Base-by-base conservation (phyloP, 2,888 invertebrate genomes). In the Bombylius discolor region DNA sequence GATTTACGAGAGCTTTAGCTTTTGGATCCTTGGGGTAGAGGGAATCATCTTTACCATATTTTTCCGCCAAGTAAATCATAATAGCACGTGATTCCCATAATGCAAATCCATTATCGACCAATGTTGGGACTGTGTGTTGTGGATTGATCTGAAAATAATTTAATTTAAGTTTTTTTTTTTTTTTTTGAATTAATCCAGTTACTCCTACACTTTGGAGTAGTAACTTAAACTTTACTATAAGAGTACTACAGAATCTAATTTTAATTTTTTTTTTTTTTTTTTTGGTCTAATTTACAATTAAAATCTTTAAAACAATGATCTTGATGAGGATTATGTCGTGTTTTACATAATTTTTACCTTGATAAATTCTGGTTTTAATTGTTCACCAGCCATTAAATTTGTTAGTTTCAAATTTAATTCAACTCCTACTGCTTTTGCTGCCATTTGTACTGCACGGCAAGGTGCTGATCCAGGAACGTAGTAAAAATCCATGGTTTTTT, bases 51-150 rank as follows among this genome's bases (percentile, higher is more conserved):
- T 87, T 87, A 56, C 83, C 88, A 69, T 91, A 91, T 67, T 87
- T 84, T 73, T 84, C 84, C 42, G 79, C 85, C 67, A 93, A 77
- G 73, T 93, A 93, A 1, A 81, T 77, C 71, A 84, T 80, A 68
- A 92, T 91, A 60, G 89, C 86, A 49, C 90, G 85, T 51, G 91
- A 91, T 76, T 94, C 93, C 81, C 85, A 87, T 58, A 94, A 71
- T 9, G 80, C 73, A 67, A 90, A 84, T 1, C 88, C 91, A 65
- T 87, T 83, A 74, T 93, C 93, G 60, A 86, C 83, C 56, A 93
- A 71, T 0, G 89, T 89, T 9, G 93, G 93, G 59, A 93, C 80
- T 45, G 84, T 83, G 71, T 91, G 91, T 73, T 90, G 89, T 1
- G 89, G 89, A 70, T 89, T 90, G 48, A 89, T 72, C 87, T 88